These are phyloP conservation scores for Conger conger DNA, from an alignment of 2,113 vertebrate species.

Conservation along the genomic window DNA sequence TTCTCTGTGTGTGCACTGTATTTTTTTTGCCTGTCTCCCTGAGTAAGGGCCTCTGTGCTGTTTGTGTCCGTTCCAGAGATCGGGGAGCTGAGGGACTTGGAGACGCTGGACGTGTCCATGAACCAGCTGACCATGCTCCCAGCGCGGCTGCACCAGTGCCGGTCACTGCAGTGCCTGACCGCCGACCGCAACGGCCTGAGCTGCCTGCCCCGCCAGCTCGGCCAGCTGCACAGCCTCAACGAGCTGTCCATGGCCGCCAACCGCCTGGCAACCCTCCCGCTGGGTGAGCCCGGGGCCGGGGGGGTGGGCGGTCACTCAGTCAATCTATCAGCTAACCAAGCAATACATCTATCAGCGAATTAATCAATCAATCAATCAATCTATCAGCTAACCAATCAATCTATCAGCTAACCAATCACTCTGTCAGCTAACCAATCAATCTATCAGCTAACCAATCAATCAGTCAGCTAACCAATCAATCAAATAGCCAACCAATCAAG, in stretches of 20 bases:
- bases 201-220: slow-evolving; percentile 86
- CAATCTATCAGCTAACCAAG: too few species aligned
- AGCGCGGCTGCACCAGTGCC: slow-evolving; percentile 84
- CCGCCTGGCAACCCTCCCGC: slow-evolving; percentile 83
- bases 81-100: slow-evolving; percentile 87
- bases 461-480: too few species aligned
- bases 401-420: background rate
- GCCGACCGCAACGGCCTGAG: slow-evolving; percentile 86
- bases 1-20: too few species aligned
- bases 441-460: background rate
- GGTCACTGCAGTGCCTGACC: slow-evolving; percentile 90
- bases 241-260: slow-evolving; percentile 96
- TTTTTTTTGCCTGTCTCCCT: background rate
- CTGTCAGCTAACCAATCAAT: too few species aligned
- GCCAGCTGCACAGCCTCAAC: slow-evolving; percentile 89
- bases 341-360: too few species aligned
- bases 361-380: too few species aligned
- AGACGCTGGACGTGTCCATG: slow-evolving; percentile 89
- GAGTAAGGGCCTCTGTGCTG: background rate
- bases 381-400: background rate
- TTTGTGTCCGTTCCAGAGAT: slow-evolving; percentile 75
- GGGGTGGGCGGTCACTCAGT: too few species aligned
- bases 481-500: background rate
- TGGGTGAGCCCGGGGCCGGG: slow-evolving; percentile 69
- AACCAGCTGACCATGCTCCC: slow-evolving; percentile 86